Evolutionary conservation across 2,888 invertebrate genomes (phyloP), one percentile per base, ranked within the genome.

Genomic region (Perizoma affinitatum): DNA sequence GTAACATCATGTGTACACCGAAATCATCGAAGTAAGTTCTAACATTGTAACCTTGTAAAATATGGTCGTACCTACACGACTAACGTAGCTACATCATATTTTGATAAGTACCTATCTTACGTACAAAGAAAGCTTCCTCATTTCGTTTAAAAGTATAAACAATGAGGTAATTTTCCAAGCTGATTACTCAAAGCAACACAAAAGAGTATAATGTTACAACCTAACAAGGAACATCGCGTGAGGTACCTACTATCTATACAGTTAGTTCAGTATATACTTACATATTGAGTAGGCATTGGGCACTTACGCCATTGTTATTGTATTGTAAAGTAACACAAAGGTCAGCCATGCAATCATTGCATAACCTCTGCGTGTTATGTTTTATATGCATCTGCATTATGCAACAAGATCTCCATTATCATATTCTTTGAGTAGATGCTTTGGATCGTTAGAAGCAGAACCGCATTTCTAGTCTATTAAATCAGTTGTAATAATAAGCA

Each of bases 381-480:
- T 68, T 67, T 65, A 54, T 74, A 75, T 79, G 71, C 71, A 73
- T 74, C 69, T 74, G 66, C 66, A 73, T 83, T 82, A 78, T 63
- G 63, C 56, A 67, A 65, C 48, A 44, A 50, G 49, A 54, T 51
- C 40, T 49, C 49, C 10, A 59, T 54, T 54, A 51, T 36, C 46
- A 46, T 40, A 48, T 36, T 49, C 49, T 49, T 59, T 45, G 45
- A 49, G 49, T 50, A 59, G 9, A 45, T 38, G 5, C n/a, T 41
- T 44, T 44, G 34, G 49, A 38, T 6, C 22, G 22, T 22, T 22
- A 45, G 44, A 40, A 22, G 49, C 40, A 40, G 40, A 40, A 40
- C 38, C 22, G 49, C n/a, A 36, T 55, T 8, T 51, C 40, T 45
- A 36, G 45, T 22, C 38, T 51, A 10, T 41, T 36, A n/a, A 33